phyloP scores from a whole-genome alignment of 2,113 vertebrate genomes.

The Salminus brasiliensis region DNA sequence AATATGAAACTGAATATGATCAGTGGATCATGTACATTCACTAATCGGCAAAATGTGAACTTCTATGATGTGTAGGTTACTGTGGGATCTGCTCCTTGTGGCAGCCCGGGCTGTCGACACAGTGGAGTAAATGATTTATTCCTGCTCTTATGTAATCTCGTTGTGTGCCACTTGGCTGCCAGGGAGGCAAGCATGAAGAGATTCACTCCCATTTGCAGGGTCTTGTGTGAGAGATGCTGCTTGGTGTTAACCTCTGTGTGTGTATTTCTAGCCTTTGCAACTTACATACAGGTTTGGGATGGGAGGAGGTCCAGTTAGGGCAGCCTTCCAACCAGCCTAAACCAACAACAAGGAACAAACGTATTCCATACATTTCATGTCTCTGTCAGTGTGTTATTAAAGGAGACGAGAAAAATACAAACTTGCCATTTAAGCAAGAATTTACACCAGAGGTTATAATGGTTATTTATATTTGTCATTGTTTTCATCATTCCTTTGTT shows the following conservation, averaged over 20 bases:
- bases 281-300: background rate
- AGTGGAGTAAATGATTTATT: constrained; percentile 46
- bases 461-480: too few relatives aligned
- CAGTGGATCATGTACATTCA: too few relatives aligned
- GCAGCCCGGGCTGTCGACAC: constrained; percentile 23
- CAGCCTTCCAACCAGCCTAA: background rate
- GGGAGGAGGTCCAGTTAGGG: background rate
- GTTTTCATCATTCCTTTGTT: too few relatives aligned
- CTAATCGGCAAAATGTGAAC: too few relatives aligned
- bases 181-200: background rate
- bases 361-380: too few relatives aligned
- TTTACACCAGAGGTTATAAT: too few relatives aligned
- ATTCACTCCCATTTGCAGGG: background rate
- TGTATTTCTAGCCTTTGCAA: background rate
- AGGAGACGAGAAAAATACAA: background rate
- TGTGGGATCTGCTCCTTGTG: constrained; percentile 1
- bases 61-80: background rate
- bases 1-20: too few relatives aligned
- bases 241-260: background rate
- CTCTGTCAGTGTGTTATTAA: too few relatives aligned
- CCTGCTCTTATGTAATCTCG: constrained; percentile 45
- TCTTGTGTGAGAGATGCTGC: background rate
- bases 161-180: constrained; percentile 39
- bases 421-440: too few relatives aligned
- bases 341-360: background rate